A percentile compares a stretch with the other conserved stretches of the same genome.
Conservation (phyloP, 2,888 invertebrate genomes). For the Lathronympha strigana region DNA sequence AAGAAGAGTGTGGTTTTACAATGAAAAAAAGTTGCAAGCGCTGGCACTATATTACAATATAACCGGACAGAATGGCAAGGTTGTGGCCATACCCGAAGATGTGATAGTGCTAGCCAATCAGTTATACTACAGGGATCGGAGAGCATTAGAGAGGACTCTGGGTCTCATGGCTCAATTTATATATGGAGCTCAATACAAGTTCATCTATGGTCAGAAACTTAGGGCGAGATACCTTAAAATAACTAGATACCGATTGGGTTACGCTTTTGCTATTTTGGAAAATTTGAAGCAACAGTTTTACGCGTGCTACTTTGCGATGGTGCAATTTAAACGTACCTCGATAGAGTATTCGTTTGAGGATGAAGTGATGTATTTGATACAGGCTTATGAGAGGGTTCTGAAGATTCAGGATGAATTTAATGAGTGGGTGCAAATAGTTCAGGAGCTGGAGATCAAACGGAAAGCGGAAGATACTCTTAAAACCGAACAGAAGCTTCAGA, state of each 20-base stretch:
- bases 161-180: conserved; percentile 12
- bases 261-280: conserved; percentile 1
- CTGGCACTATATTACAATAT: background rate
- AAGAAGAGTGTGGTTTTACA: fast-evolving
- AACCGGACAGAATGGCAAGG: too few relatives aligned
- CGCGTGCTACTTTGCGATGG: background rate
- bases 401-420: conserved; percentile 52
- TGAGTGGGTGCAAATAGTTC: conserved; percentile 47
- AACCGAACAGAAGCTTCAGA: background rate
- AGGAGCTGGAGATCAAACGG: conserved; percentile 28
- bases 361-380: conserved; percentile 44
- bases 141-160: background rate
- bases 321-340: background rate
- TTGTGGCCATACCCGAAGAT: background rate
- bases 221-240: background rate
- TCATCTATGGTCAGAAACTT: background rate
- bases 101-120: background rate
- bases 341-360: background rate
- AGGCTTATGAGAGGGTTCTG: conserved; percentile 53
- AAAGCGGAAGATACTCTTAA: background rate
- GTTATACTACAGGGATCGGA: background rate
- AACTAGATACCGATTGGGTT: background rate
- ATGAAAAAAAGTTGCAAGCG: background rate
- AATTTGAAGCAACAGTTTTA: conserved; percentile 1
- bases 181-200: conserved; percentile 6